Evolutionary conservation across 2,888 invertebrate genomes (phyloP).

Genomic region (Diarsia brunnea): DNA sequence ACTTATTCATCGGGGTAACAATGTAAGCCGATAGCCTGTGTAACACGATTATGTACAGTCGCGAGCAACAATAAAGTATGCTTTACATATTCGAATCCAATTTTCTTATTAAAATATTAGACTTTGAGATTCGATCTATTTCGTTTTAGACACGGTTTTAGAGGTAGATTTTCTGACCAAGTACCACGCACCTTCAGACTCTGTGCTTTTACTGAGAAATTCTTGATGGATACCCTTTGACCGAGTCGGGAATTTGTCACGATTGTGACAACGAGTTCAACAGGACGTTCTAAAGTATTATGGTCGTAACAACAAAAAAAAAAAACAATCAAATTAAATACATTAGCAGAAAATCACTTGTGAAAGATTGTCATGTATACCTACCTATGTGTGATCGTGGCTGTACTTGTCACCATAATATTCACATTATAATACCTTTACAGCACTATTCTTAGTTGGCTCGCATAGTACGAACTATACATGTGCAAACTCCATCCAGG

Average conservation of each 20-base stretch:
- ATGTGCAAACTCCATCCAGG: too few species aligned
- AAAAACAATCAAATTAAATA: too few species aligned
- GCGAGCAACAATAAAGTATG: neutral
- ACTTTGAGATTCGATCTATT: neutral
- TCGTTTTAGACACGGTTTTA: too few species aligned
- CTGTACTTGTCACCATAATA: constrained; percentile 53
- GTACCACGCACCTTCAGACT: neutral
- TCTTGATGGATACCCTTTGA: neutral
- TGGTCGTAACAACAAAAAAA: too few species aligned
- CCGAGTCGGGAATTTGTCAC: neutral
- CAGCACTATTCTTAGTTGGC: too few species aligned
- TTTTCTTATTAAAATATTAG: neutral
- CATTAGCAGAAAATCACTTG: neutral
- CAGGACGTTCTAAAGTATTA: too few species aligned
- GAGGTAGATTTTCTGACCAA: neutral
- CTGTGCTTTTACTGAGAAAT: neutral
- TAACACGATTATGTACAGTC: constrained; percentile 56
- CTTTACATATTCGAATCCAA: neutral
- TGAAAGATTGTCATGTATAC: neutral
- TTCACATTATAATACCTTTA: constrained; percentile 33
- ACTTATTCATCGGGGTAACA: constrained; percentile 53
- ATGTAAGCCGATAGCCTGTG: constrained; percentile 54
- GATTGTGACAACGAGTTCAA: too few species aligned
- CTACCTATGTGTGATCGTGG: neutral
- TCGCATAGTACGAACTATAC: too few species aligned